A percentile compares a stretch with the other conserved stretches of the same genome.
Conservation (phyloP, 2,113 vertebrate genomes). For the Dascyllus trimaculatus region DNA sequence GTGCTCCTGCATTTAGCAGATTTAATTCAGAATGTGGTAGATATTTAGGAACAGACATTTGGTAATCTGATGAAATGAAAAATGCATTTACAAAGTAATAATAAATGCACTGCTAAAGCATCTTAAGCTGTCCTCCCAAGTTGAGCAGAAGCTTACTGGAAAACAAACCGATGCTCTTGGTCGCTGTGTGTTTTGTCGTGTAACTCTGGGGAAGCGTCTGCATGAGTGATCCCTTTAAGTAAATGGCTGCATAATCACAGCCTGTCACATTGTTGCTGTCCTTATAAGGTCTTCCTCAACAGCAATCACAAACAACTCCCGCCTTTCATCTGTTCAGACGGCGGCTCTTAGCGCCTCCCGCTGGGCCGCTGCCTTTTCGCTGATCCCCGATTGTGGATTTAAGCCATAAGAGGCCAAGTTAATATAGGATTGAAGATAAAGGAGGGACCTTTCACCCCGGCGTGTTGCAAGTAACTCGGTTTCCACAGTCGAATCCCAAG, state of each 20-base stretch:
- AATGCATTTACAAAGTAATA: constrained; percentile 17
- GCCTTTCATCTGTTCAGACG: constrained; percentile 67
- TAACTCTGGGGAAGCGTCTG: constrained; percentile 25
- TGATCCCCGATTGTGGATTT: constrained; percentile 69
- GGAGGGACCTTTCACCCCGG: constrained; percentile 33
- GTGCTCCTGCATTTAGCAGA: not conserved
- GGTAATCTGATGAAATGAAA: not conserved
- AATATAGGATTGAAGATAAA: constrained; percentile 71
- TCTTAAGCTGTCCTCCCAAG: constrained; percentile 7
- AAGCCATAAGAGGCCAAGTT: constrained; percentile 67
- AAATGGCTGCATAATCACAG: constrained; percentile 61
- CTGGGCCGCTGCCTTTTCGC: constrained; percentile 62
- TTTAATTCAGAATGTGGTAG: constrained; percentile 1
- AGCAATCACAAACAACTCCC: constrained; percentile 65
- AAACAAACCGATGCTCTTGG: constrained; percentile 21
- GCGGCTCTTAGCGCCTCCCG: constrained; percentile 67
- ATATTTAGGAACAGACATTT: not conserved
- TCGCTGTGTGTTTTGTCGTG: constrained; percentile 25
- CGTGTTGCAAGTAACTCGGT: constrained; percentile 34
- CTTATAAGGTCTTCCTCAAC: constrained; percentile 58
- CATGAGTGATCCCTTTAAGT: constrained; percentile 31
- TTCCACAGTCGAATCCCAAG: constrained; percentile 41
- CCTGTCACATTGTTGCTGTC: constrained; percentile 56
- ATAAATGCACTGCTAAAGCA: not conserved
- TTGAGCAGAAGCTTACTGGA: constrained; percentile 9